Evolutionary conservation across 2,888 invertebrate genomes (phyloP).

Genomic region (Rhagium mordax): DNA sequence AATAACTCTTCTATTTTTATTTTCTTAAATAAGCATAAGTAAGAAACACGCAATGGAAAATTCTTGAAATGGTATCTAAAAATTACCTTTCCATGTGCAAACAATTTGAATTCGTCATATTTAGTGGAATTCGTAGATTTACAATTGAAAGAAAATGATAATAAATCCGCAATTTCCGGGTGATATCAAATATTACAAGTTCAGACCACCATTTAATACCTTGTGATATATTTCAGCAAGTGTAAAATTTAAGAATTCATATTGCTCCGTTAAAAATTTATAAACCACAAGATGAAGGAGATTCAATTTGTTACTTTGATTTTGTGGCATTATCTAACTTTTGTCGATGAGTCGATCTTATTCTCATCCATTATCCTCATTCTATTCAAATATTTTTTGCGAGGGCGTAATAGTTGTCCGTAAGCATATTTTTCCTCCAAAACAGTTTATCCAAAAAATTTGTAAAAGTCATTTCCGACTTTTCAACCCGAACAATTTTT

Average conservation of each 20-base stretch:
- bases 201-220: not conserved
- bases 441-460: too few relatives aligned
- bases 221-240: not conserved
- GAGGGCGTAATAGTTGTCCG: too few relatives aligned
- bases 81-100: not conserved
- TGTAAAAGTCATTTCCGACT: too few relatives aligned
- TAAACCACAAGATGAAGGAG: not conserved
- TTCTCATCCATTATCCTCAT: too few relatives aligned
- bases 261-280: not conserved
- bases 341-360: too few relatives aligned
- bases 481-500: too few relatives aligned
- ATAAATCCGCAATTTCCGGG: constrained; percentile 6
- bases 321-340: too few relatives aligned
- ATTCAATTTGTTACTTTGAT: not conserved
- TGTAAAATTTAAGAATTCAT: not conserved
- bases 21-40: not conserved
- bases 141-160: not conserved
- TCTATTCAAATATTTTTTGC: too few relatives aligned
- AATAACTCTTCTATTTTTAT: not conserved
- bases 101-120: not conserved
- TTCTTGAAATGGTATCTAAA: not conserved
- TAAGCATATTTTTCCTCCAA: too few relatives aligned
- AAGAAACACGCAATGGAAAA: not conserved
- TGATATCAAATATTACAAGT: not conserved
- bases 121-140: not conserved